A percentile compares a stretch with the other conserved stretches of the same genome.
phyloP scores from a whole-genome alignment of 2,888 invertebrate genomes.

The Ectemnius continuus region DNA sequence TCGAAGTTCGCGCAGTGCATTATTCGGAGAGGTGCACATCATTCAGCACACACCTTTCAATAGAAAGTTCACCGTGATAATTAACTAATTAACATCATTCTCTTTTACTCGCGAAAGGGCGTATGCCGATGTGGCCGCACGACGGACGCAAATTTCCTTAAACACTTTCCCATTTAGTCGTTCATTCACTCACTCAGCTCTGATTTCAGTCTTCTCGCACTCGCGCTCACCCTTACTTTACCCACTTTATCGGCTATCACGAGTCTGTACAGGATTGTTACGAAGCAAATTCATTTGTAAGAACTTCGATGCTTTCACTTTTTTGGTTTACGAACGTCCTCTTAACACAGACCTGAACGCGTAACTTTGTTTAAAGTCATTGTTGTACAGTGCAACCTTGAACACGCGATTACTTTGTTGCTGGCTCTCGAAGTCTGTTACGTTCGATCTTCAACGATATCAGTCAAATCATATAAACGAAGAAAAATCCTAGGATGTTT shows the following conservation, averaged over 20 bases:
- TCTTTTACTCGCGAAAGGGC: constrained; percentile 5
- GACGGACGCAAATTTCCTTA: constrained; percentile 1
- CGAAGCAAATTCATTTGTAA: constrained; percentile 12
- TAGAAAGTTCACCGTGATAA: constrained; percentile 29
- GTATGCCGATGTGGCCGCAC: constrained; percentile 7
- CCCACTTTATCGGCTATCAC: constrained; percentile 15
- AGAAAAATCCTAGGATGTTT: constrained; percentile 7
- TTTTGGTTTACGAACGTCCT: neutral
- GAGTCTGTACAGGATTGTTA: constrained; percentile 33
- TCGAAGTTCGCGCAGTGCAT: constrained; percentile 21
- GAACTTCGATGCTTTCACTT: constrained; percentile 20
- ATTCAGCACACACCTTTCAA: constrained; percentile 19
- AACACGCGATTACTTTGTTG: constrained; percentile 14
- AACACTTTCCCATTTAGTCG: neutral
- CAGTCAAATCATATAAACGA: too few species aligned
- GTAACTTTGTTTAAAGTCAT: too few species aligned
- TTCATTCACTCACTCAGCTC: neutral
- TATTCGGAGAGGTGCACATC: constrained; percentile 6
- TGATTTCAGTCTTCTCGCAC: constrained; percentile 6
- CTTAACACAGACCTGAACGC: neutral
- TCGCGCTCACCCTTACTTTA: neutral
- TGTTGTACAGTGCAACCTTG: neutral
- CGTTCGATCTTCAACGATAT: constrained; percentile 10
- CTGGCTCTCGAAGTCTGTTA: constrained; percentile 14
- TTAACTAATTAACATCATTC: constrained; percentile 34